Percentiles rank a stretch among this genome's conserved stretches.
phyloP scores from a whole-genome alignment of 2,113 vertebrate species.

The Coryphaenoides rupestris region DNA sequence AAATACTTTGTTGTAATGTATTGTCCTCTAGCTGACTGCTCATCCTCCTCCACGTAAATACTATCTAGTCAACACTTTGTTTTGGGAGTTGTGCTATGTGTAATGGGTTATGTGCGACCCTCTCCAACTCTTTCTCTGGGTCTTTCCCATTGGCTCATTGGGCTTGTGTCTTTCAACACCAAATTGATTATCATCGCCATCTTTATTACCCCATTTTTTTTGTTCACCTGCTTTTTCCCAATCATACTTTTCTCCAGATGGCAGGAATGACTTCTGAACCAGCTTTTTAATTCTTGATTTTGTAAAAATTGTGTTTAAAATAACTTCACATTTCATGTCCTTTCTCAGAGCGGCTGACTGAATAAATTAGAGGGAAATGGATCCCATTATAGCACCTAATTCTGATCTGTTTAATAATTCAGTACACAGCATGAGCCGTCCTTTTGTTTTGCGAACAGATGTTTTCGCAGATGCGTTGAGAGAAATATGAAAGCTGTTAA shows the following conservation, averaged over 20 bases:
- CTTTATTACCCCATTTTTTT: not conserved
- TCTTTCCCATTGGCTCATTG: not conserved
- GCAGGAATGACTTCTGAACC: not conserved
- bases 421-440: not conserved
- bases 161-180: not conserved
- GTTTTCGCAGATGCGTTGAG: not conserved
- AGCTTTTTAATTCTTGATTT: not conserved
- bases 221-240: not conserved
- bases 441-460: constrained; percentile 1
- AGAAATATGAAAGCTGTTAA: not conserved
- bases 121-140: not conserved
- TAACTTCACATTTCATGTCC: not conserved
- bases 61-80: not conserved
- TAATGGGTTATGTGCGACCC: too few species aligned
- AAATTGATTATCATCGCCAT: not conserved
- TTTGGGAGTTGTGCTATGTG: too few species aligned
- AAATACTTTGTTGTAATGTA: too few species aligned
- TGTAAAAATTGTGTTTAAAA: not conserved
- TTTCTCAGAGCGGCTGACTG: not conserved
- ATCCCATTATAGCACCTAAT: not conserved
- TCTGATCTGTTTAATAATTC: constrained; percentile 2
- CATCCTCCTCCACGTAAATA: not conserved
- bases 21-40: not conserved
- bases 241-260: not conserved
- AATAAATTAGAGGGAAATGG: not conserved